Conservation (phyloP, 2,797 vertebrate species). For the Aratinga solstitialis region DNA sequence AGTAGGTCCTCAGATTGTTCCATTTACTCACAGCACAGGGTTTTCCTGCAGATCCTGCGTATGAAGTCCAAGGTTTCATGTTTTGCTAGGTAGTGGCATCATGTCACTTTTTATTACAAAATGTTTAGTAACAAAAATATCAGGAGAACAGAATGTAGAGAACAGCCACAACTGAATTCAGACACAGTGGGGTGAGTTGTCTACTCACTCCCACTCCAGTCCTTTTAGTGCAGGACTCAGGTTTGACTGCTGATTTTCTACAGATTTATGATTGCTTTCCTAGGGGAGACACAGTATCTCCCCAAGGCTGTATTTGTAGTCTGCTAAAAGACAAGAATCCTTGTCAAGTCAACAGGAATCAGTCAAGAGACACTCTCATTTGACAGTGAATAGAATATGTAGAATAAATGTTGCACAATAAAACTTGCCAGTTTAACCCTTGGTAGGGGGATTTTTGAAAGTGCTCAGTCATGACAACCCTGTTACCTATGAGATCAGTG, state of each 20-base stretch:
- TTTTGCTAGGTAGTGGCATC: neutral
- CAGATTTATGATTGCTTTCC: neutral
- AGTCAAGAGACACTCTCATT: neutral
- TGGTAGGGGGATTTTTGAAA: neutral
- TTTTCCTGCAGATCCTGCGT: neutral
- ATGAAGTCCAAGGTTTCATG: neutral
- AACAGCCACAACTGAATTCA: neutral
- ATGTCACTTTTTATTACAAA: neutral
- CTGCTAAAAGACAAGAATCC: neutral
- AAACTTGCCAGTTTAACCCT: neutral
- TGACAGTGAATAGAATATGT: neutral
- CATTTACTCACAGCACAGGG: neutral
- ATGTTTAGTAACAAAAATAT: neutral
- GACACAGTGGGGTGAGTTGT: neutral
- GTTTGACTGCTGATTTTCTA: slow-evolving; percentile 8
- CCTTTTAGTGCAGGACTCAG: neutral
- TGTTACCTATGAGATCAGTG: neutral
- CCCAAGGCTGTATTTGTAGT: neutral
- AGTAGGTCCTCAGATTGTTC: neutral
- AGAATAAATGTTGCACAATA: neutral
- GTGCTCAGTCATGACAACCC: neutral
- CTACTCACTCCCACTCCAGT: neutral
- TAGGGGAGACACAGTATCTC: neutral
- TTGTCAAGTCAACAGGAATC: slow-evolving; percentile 40
- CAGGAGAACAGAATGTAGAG: neutral